phyloP scores from a whole-genome alignment of 2,797 vertebrate genomes.

The Rhodeus uyekii region DNA sequence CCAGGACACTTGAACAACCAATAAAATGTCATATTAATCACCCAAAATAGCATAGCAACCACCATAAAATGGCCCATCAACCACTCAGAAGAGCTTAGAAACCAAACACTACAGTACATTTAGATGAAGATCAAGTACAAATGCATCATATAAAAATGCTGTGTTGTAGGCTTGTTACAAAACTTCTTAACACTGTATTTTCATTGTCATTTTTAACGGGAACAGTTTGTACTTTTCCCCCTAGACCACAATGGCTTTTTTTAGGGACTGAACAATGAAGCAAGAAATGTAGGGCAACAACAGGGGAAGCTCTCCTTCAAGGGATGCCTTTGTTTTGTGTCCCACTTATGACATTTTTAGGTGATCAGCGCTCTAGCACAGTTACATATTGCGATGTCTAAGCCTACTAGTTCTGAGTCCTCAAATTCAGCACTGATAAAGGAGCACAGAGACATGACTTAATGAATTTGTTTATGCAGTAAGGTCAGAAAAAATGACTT shows the following conservation, averaged over 20 bases:
- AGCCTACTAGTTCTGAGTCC: constrained; percentile 63
- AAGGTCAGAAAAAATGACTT: constrained; percentile 71
- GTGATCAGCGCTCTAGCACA: background rate
- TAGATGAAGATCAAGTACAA: background rate
- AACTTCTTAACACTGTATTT: constrained; percentile 51
- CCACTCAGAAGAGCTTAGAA: background rate
- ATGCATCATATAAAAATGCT: background rate
- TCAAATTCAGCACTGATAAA: constrained; percentile 62
- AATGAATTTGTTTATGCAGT: constrained; percentile 70
- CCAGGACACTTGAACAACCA: background rate
- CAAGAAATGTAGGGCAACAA: constrained; percentile 74
- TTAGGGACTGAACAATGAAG: constrained; percentile 66
- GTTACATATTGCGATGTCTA: constrained; percentile 43
- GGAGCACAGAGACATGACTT: constrained; percentile 59
- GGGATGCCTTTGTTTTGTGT: constrained; percentile 76
- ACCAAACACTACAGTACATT: background rate
- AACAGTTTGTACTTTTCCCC: constrained; percentile 49
- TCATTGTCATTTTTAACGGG: constrained; percentile 70
- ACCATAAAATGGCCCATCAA: background rate
- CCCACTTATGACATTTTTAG: constrained; percentile 66
- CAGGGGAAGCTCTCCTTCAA: constrained; percentile 71
- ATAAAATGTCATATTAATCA: background rate
- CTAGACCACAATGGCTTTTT: constrained; percentile 59
- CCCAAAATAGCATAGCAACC: background rate
- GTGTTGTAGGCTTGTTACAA: constrained; percentile 52